phyloP scores from a whole-genome alignment of 2,797 vertebrate genomes.

The Notoglanidium macrostoma region DNA sequence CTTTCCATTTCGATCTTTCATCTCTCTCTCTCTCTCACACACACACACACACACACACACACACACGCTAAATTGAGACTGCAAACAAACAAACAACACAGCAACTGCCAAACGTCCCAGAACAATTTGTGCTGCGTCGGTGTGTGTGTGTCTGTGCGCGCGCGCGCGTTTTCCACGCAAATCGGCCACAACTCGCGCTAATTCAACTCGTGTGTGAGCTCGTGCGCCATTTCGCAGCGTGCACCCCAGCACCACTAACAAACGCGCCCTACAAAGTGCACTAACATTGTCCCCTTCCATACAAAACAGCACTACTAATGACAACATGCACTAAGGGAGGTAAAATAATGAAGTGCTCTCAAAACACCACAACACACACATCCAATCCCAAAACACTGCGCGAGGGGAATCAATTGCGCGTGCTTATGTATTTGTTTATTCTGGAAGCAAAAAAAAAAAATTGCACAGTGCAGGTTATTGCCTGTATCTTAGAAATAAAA shows the following conservation, averaged over 20 bases:
- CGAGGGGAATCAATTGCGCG: neutral
- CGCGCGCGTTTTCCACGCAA: neutral
- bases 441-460: neutral
- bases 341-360: slow-evolving; percentile 1
- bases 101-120: slow-evolving; percentile 1
- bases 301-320: neutral
- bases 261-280: slow-evolving; percentile 3
- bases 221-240: slow-evolving; percentile 1
- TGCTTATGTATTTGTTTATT: slow-evolving; percentile 2
- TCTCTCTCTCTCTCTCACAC: slow-evolving; percentile 8
- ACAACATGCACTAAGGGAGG: neutral
- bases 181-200: slow-evolving; percentile 22
- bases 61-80: slow-evolving; percentile 4
- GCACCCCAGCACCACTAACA: slow-evolving; percentile 1
- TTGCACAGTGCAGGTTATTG: neutral
- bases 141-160: neutral
- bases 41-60: neutral
- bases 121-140: neutral
- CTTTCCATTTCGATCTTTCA: neutral
- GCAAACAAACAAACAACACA: neutral
- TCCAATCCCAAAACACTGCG: neutral
- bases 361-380: neutral
- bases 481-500: neutral
- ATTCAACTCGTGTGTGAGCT: neutral
- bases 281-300: neutral